phyloP scores from a whole-genome alignment of 2,888 invertebrate genomes.

The Hylaea fasciaria region DNA sequence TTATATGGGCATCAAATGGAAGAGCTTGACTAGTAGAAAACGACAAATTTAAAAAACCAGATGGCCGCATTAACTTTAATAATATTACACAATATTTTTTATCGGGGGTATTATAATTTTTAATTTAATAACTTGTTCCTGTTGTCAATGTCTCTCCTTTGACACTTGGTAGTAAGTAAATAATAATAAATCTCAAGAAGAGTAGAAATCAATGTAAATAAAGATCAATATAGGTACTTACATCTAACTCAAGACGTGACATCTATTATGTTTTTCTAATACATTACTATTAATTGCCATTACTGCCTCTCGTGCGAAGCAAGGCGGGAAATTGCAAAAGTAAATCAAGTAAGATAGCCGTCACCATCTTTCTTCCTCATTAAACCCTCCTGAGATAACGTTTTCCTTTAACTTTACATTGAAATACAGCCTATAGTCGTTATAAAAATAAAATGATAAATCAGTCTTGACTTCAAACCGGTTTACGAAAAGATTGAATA shows the following conservation, averaged over 20 bases:
- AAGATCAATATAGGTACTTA: not conserved
- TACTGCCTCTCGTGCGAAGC: constrained; percentile 28
- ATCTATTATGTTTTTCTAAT: constrained; percentile 32
- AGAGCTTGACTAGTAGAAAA: no score
- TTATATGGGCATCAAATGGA: no score
- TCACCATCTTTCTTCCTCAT: constrained; percentile 30
- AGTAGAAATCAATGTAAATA: not conserved
- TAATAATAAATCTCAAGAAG: not conserved
- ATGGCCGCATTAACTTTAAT: no score
- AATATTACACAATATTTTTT: no score
- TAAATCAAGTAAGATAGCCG: constrained; percentile 33
- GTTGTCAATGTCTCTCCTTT: no score
- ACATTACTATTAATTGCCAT: constrained; percentile 33
- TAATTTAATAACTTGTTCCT: no score
- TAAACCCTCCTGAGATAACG: constrained; percentile 19
- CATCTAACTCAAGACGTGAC: constrained; percentile 25
- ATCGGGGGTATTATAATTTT: no score
- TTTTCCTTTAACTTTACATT: constrained; percentile 3
- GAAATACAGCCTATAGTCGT: not conserved
- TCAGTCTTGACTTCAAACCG: not conserved
- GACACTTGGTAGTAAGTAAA: no score
- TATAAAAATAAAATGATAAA: no score
- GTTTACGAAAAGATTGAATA: constrained; percentile 21
- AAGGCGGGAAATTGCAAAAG: constrained; percentile 33
- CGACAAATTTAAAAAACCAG: no score